Conservation (phyloP, 2,113 vertebrate genomes). For the Myodes glareolus region DNA sequence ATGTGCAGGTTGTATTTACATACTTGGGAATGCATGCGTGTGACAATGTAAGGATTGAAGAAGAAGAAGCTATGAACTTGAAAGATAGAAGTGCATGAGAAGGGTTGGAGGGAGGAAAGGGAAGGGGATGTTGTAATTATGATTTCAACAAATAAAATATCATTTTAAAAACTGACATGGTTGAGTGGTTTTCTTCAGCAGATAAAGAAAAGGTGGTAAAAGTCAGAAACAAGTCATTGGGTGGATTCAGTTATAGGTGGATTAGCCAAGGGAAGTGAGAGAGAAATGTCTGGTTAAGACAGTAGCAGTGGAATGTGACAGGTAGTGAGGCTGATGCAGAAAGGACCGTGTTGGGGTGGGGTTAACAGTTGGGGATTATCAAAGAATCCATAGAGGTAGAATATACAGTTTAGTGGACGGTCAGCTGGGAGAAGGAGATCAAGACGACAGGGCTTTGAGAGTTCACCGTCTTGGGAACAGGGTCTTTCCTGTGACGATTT, state of each 20-base stretch:
- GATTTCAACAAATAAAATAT: neutral
- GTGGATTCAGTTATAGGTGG: neutral
- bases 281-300: neutral
- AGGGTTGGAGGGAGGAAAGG: neutral
- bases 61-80: neutral
- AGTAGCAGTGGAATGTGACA: neutral
- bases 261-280: neutral
- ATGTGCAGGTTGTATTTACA: neutral
- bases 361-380: neutral
- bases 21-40: neutral
- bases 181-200: neutral
- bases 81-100: neutral
- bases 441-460: neutral
- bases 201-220: neutral
- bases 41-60: neutral
- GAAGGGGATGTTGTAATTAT: neutral
- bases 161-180: neutral
- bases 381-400: neutral
- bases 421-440: neutral
- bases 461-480: neutral
- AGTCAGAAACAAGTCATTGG: neutral
- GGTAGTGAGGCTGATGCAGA: neutral
- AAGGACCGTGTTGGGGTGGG: neutral
- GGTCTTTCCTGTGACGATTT: neutral
- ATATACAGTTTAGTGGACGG: neutral